Percentiles rank a stretch among this genome's conserved stretches.
phyloP scores from a whole-genome alignment of 2,888 invertebrate species.

The Ptychoptera albimana region DNA sequence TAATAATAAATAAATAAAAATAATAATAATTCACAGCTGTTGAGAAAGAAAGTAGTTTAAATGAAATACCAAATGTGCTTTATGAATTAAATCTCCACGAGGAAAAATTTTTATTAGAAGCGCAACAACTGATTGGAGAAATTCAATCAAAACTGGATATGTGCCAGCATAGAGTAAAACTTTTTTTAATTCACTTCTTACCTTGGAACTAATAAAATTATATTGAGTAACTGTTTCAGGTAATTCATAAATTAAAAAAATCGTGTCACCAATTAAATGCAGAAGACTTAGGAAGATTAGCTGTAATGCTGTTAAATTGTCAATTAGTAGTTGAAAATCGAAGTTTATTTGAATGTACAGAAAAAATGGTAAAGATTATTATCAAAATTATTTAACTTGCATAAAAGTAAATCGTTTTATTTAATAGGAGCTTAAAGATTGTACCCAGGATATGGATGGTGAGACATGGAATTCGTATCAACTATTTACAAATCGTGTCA shows the following conservation, averaged over 20 bases:
- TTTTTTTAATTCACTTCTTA: not conserved
- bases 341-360: constrained; percentile 39
- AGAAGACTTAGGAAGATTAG: constrained; percentile 45
- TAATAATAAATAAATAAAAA: too few species aligned
- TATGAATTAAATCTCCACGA: constrained; percentile 1
- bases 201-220: too few species aligned
- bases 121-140: not conserved
- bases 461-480: too few species aligned
- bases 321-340: constrained; percentile 45
- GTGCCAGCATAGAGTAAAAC: constrained; percentile 7
- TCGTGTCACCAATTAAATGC: constrained; percentile 2
- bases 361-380: constrained; percentile 34
- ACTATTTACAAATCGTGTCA: too few species aligned
- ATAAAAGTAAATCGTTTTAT: too few species aligned
- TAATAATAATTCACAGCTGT: not conserved
- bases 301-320: constrained; percentile 49
- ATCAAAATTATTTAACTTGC: too few species aligned
- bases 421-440: too few species aligned
- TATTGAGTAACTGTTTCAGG: too few species aligned
- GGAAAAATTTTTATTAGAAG: constrained; percentile 4
- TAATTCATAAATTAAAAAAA: constrained; percentile 1
- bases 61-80: not conserved
- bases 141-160: constrained; percentile 3
- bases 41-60: not conserved
- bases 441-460: too few species aligned